These are phyloP conservation scores for Drosophila ironensis DNA, from an alignment of 1,140 invertebrate genomes.

Conservation along the genomic window DNA sequence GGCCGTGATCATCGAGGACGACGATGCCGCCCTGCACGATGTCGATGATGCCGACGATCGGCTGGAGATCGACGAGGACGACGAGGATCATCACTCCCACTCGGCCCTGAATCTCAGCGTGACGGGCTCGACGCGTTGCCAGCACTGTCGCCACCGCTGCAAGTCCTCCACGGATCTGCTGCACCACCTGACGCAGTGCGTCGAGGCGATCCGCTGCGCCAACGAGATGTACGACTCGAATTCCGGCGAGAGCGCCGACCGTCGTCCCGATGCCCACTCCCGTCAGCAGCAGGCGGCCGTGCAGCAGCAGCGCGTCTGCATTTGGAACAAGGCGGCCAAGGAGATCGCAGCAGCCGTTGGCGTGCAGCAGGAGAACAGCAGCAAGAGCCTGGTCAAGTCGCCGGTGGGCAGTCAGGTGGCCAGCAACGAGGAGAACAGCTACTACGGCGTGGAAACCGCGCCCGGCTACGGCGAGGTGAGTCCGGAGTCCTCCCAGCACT, in stretches of 20 bases:
- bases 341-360: constrained; percentile 64
- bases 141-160: constrained; percentile 91
- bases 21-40: constrained; percentile 82
- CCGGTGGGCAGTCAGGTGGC: constrained; percentile 34
- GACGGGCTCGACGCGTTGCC: constrained; percentile 88
- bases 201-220: constrained; percentile 82
- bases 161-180: constrained; percentile 90
- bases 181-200: constrained; percentile 88
- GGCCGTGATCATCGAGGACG: constrained; percentile 67
- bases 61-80: constrained; percentile 68
- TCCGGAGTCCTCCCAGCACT: constrained; percentile 31
- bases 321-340: constrained; percentile 84
- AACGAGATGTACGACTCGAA: constrained; percentile 81
- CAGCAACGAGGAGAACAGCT: constrained; percentile 78
- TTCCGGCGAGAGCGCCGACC: constrained; percentile 74
- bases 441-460: constrained; percentile 83
- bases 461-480: constrained; percentile 83
- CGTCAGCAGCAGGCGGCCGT: constrained; percentile 65
- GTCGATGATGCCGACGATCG: constrained; percentile 70
- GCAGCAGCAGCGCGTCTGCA: constrained; percentile 84
- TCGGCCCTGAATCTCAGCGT: constrained; percentile 76
- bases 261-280: constrained; percentile 37
- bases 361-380: constrained; percentile 48
- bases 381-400: constrained; percentile 30
- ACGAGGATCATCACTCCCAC: constrained; percentile 68